Evolutionary conservation across 2,797 vertebrate species (phyloP).

Genomic region (Bovichtus variegatus): DNA sequence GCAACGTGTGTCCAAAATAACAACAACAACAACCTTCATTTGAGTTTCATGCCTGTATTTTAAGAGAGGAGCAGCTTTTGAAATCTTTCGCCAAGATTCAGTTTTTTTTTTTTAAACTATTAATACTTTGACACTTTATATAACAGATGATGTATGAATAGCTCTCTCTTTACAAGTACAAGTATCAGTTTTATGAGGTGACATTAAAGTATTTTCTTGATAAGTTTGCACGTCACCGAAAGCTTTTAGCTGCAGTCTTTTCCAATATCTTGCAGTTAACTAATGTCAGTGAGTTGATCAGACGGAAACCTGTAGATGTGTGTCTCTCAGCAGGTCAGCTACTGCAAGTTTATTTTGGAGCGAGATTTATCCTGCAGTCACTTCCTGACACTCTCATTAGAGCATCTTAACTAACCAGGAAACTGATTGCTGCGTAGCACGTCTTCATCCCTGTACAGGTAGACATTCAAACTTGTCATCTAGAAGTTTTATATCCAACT

Average conservation of each 20-base stretch:
- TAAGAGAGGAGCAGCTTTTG: constrained; percentile 26
- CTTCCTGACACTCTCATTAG: constrained; percentile 33
- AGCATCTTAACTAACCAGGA: constrained; percentile 15
- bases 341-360: constrained; percentile 24
- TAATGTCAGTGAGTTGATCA: constrained; percentile 21
- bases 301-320: constrained; percentile 21
- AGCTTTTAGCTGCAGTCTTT: constrained; percentile 15
- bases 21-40: constrained; percentile 38
- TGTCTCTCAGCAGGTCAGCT: neutral
- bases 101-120: constrained; percentile 39
- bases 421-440: constrained; percentile 6
- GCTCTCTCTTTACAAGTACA: constrained; percentile 20
- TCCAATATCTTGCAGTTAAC: neutral
- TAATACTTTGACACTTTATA: constrained; percentile 51
- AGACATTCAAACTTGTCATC: constrained; percentile 37
- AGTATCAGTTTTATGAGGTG: constrained; percentile 26
- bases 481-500: constrained; percentile 47
- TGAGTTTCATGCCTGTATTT: constrained; percentile 11
- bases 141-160: constrained; percentile 43
- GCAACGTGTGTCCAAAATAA: constrained; percentile 9
- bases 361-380: constrained; percentile 15
- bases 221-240: constrained; percentile 12
- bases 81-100: constrained; percentile 33
- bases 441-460: constrained; percentile 14
- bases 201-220: neutral